phyloP scores from a whole-genome alignment of 2,113 vertebrate species.

The Pygathrix nemaeus region DNA sequence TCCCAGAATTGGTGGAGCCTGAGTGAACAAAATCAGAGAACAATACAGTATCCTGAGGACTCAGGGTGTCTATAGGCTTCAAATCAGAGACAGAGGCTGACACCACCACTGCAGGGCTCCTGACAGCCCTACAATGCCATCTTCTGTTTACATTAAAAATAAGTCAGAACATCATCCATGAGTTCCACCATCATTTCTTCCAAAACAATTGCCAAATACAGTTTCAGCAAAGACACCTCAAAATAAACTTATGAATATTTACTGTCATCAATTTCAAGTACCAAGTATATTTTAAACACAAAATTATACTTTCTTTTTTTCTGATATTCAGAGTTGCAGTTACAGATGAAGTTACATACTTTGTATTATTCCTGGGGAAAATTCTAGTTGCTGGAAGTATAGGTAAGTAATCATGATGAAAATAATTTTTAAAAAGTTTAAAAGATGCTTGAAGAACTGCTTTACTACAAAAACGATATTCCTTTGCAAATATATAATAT shows the following conservation, averaged over 20 bases:
- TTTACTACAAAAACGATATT: neutral
- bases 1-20: neutral
- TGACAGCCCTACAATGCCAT: neutral
- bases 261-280: conserved; percentile 9
- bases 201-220: neutral
- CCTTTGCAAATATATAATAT: neutral
- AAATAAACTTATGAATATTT: neutral
- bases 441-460: neutral
- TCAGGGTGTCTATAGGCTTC: neutral
- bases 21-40: neutral
- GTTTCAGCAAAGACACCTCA: neutral
- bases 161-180: neutral
- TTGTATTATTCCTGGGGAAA: conserved; percentile 95
- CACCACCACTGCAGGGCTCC: neutral
- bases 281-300: conserved; percentile 35
- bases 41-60: neutral
- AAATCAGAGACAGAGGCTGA: neutral
- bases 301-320: conserved; percentile 45
- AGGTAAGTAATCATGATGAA: conserved; percentile 85
- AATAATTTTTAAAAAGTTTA: neutral
- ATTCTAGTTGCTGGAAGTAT: conserved; percentile 93
- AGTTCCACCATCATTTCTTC: neutral
- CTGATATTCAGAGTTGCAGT: conserved; percentile 90
- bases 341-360: conserved; percentile 96
- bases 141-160: conserved; percentile 41